A percentile compares a stretch with the other conserved stretches of the same genome.
Evolutionary conservation across 1,140 invertebrate genomes (phyloP).

Genomic region (Drosophila rufa): DNA sequence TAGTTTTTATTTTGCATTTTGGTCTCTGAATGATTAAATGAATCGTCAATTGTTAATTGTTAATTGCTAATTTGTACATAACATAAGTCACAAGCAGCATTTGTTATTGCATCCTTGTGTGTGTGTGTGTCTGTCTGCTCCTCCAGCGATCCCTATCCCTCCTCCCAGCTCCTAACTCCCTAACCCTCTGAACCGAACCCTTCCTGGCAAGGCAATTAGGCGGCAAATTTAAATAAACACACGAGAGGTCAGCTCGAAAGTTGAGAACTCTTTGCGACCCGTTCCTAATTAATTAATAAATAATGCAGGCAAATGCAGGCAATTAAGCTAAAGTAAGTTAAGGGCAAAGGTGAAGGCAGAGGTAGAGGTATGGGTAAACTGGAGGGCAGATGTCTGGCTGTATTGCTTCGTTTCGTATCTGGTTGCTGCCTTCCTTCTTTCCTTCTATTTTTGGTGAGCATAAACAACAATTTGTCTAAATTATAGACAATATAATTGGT

Average conservation of each 20-base stretch:
- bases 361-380: slow-evolving; percentile 11
- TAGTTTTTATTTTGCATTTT: slow-evolving; percentile 59
- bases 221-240: slow-evolving; percentile 22
- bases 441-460: slow-evolving; percentile 47
- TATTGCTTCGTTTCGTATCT: slow-evolving; percentile 34
- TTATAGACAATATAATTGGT: slow-evolving; percentile 40
- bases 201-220: slow-evolving; percentile 20
- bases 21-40: slow-evolving; percentile 67
- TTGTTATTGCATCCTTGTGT: slow-evolving; percentile 68
- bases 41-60: slow-evolving; percentile 71
- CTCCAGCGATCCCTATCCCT: background rate
- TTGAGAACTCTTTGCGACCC: background rate
- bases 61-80: slow-evolving; percentile 83
- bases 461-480: slow-evolving; percentile 71
- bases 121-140: slow-evolving; percentile 11
- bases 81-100: slow-evolving; percentile 80
- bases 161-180: background rate
- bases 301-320: slow-evolving; percentile 44
- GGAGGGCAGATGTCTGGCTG: slow-evolving; percentile 12
- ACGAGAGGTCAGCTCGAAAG: slow-evolving; percentile 3
- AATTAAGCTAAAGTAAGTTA: slow-evolving; percentile 45
- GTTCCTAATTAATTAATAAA: slow-evolving; percentile 44
- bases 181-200: background rate
- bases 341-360: slow-evolving; percentile 11
- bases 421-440: slow-evolving; percentile 1